Conservation (phyloP, 2,888 invertebrate species). For the Diploptera punctata region DNA sequence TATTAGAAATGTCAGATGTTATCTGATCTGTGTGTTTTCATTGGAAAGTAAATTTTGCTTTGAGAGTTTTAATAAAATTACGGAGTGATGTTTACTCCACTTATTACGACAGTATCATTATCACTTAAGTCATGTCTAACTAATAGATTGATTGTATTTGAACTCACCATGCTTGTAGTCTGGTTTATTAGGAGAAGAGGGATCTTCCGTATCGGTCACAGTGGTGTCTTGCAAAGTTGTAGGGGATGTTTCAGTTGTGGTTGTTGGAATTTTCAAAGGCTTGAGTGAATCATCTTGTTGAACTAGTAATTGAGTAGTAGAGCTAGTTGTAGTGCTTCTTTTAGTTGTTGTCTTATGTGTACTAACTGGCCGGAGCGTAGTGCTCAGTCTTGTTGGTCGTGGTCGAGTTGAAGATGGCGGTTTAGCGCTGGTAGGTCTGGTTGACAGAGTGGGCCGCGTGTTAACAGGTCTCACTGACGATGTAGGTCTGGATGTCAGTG, state of each 20-base stretch:
- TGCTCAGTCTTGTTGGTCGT: slow-evolving; percentile 44
- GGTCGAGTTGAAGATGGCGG: slow-evolving; percentile 49
- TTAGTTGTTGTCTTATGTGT: slow-evolving; percentile 19
- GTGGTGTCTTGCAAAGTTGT: slow-evolving; percentile 54
- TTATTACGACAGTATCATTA: too few species aligned
- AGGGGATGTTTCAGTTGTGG: slow-evolving; percentile 50
- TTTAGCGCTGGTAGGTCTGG: neutral
- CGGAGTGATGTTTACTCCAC: too few species aligned
- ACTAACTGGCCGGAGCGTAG: slow-evolving; percentile 42
- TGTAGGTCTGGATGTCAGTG: neutral
- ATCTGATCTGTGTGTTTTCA: too few species aligned
- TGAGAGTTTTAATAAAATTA: too few species aligned
- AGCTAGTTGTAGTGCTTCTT: slow-evolving; percentile 36
- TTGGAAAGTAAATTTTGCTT: too few species aligned
- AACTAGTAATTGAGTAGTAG: neutral
- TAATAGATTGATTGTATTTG: too few species aligned
- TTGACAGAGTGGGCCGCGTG: neutral
- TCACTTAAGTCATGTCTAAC: too few species aligned
- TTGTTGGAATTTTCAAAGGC: slow-evolving; percentile 42
- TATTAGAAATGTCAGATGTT: too few species aligned
- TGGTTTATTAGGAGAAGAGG: slow-evolving; percentile 46
- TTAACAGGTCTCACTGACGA: neutral
- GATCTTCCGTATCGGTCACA: slow-evolving; percentile 48
- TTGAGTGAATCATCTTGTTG: neutral
- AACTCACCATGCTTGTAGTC: slow-evolving; percentile 57